phyloP scores from a whole-genome alignment of 1,140 invertebrate species.

The Tetramorium alpestre region DNA sequence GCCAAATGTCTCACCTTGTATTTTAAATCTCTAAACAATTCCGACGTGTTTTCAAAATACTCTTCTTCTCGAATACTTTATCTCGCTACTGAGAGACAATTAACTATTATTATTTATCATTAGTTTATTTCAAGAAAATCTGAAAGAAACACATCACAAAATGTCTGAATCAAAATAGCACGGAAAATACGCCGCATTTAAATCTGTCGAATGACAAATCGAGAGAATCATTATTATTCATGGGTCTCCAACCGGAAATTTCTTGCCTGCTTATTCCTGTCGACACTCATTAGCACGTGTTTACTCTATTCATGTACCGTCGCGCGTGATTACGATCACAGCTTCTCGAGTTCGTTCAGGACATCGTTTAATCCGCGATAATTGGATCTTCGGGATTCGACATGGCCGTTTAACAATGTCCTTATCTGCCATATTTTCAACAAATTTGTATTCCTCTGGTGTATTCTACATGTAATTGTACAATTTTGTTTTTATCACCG shows the following conservation, averaged over 20 bases:
- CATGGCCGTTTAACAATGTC: not conserved
- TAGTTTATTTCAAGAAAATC: not conserved
- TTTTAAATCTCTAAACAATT: not conserved
- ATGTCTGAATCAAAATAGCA: not conserved
- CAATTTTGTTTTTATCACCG: not conserved
- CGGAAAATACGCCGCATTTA: not conserved
- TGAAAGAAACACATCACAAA: not conserved
- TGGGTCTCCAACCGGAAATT: slow-evolving; percentile 31
- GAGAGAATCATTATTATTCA: slow-evolving; percentile 57
- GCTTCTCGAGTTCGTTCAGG: slow-evolving; percentile 21
- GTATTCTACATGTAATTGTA: not conserved
- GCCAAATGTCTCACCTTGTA: not conserved
- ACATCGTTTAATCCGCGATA: not conserved
- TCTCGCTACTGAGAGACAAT: not conserved
- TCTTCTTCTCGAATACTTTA: not conserved
- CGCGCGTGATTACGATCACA: slow-evolving; percentile 36
- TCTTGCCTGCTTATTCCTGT: slow-evolving; percentile 44
- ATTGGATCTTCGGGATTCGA: slow-evolving; percentile 2
- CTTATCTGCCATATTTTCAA: not conserved
- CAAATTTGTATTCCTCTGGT: not conserved
- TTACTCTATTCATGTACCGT: slow-evolving; percentile 56
- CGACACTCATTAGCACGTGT: slow-evolving; percentile 53
- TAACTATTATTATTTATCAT: not conserved
- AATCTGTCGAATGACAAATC: slow-evolving; percentile 31
- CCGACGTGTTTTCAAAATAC: not conserved